These are phyloP conservation scores for Blomia tropicalis DNA, from an alignment of 2,888 invertebrate genomes.

Conservation along the genomic window DNA sequence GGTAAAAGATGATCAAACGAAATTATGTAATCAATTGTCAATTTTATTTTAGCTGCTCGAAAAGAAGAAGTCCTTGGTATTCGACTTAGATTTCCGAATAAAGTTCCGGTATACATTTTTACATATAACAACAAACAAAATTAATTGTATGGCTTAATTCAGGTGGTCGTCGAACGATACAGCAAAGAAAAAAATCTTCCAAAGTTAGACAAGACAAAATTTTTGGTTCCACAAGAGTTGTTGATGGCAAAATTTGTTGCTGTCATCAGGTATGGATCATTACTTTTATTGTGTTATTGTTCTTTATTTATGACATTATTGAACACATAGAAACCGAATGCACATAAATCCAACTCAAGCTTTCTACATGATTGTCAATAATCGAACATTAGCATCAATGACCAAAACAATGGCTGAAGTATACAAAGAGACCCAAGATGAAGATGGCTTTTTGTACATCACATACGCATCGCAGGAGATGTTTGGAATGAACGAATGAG, in stretches of 20 bases:
- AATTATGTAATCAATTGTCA: conserved; percentile 24
- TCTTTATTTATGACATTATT: neutral
- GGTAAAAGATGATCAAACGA: neutral
- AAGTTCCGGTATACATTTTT: conserved; percentile 65
- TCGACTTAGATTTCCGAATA: conserved; percentile 56
- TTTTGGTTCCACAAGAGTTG: conserved; percentile 70
- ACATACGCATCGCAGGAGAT: conserved; percentile 79
- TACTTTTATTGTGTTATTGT: conserved; percentile 29
- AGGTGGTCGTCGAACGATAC: conserved; percentile 68
- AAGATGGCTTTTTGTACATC: conserved; percentile 71
- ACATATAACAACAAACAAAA: no score
- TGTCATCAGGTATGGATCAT: conserved; percentile 61
- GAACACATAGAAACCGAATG: conserved; percentile 26
- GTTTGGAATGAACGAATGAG: conserved; percentile 45
- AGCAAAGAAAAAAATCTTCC: conserved; percentile 60
- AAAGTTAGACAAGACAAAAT: conserved; percentile 63
- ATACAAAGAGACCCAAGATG: conserved; percentile 55
- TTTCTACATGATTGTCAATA: conserved; percentile 63
- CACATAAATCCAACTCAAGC: conserved; percentile 38
- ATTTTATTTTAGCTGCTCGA: conserved; percentile 44
- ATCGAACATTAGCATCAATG: conserved; percentile 61
- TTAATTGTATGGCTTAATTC: no score
- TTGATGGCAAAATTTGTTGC: conserved; percentile 73
- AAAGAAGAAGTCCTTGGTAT: conserved; percentile 64
- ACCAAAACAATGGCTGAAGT: conserved; percentile 64